phyloP scores from a whole-genome alignment of 2,888 invertebrate species.

The Criorhina ranunculi region DNA sequence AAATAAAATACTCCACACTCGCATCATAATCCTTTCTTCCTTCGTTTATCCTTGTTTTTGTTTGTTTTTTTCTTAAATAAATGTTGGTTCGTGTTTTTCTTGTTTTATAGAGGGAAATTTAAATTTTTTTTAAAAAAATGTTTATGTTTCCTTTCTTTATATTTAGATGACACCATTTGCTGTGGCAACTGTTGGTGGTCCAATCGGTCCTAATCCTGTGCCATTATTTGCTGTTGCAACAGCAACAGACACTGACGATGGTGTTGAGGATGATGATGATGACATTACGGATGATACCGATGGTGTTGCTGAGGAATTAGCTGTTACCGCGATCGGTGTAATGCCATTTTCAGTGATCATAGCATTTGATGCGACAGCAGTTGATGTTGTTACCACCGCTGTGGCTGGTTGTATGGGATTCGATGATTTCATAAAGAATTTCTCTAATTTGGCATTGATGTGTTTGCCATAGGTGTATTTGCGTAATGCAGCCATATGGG shows the following conservation, averaged over 20 bases:
- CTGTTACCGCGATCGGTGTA: conserved; percentile 60
- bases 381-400: conserved; percentile 67
- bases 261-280: conserved; percentile 80
- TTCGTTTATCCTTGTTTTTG: no score
- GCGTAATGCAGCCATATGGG: conserved; percentile 97
- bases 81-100: conserved; percentile 30
- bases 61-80: conserved; percentile 24
- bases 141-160: conserved; percentile 3
- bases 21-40: background rate
- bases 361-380: conserved; percentile 71
- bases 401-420: conserved; percentile 86
- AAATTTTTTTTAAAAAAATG: no score
- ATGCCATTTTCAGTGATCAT: conserved; percentile 73
- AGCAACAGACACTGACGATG: conserved; percentile 78
- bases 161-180: conserved; percentile 84
- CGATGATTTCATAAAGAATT: conserved; percentile 88
- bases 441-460: conserved; percentile 98
- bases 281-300: conserved; percentile 77
- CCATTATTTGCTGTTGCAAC: conserved; percentile 65
- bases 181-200: conserved; percentile 82
- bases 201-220: conserved; percentile 83
- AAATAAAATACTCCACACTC: conserved; percentile 30
- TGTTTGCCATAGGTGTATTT: conserved; percentile 99
- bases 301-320: conserved; percentile 66
- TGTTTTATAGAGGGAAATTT: conserved; percentile 35